phyloP scores from a whole-genome alignment of 2,113 vertebrate species.

The Castor canadensis region DNA sequence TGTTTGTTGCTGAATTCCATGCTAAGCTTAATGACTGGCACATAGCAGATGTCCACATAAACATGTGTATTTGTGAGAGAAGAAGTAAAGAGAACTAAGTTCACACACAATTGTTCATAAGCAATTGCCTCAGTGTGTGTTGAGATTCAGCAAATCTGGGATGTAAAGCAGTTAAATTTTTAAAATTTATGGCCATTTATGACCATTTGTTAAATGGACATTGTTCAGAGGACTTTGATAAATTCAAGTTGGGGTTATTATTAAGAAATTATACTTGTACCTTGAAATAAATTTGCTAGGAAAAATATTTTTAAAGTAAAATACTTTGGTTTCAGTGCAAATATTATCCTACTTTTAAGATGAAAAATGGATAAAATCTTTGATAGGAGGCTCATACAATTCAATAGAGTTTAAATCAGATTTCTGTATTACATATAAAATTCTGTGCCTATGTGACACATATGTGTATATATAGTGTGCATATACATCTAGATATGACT shows the following conservation, averaged over 20 bases:
- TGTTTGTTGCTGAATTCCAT: neutral
- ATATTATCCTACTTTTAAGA: constrained; percentile 31
- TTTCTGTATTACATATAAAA: neutral
- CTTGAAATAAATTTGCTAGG: constrained; percentile 1
- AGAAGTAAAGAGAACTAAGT: neutral
- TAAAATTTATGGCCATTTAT: neutral
- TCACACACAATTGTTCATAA: neutral
- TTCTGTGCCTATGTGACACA: neutral
- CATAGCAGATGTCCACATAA: neutral
- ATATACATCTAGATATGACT: neutral
- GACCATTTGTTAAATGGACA: neutral
- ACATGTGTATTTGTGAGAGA: neutral
- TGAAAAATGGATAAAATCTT: neutral
- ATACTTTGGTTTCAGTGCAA: constrained; percentile 23
- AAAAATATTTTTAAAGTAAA: constrained; percentile 2
- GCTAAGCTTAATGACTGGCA: neutral
- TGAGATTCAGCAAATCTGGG: neutral
- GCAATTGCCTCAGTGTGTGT: too few relatives aligned
- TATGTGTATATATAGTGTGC: too few relatives aligned
- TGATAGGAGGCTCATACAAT: neutral
- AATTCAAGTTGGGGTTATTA: neutral
- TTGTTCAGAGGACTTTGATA: constrained; percentile 14
- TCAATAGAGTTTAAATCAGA: neutral
- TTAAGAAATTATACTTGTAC: neutral
- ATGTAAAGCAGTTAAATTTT: neutral